Conservation (phyloP, 2,113 vertebrate species). For the Ascaphus truei region DNA sequence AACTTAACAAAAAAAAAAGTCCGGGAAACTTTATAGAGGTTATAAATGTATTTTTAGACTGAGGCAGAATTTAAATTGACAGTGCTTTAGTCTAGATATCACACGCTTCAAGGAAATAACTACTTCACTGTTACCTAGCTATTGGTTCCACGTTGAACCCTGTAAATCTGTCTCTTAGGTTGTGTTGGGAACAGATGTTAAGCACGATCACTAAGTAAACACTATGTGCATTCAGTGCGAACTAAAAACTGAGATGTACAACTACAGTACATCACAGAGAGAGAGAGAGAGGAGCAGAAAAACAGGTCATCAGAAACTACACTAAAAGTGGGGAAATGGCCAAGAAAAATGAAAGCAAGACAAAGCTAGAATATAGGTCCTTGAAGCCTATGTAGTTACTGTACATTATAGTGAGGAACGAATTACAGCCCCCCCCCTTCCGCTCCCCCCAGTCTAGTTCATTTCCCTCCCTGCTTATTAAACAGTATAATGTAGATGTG, state of each 20-base stretch:
- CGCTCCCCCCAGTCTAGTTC: too few relatives aligned
- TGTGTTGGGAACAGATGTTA: slow-evolving; percentile 21
- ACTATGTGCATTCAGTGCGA: background rate
- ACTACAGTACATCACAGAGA: background rate
- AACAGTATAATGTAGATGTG: too few relatives aligned
- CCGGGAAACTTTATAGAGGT: background rate
- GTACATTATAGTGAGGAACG: too few relatives aligned
- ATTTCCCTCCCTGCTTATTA: too few relatives aligned
- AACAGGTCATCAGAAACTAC: background rate
- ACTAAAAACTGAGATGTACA: background rate
- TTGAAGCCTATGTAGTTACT: too few relatives aligned
- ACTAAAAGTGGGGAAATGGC: too few relatives aligned
- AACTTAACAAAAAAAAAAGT: background rate
- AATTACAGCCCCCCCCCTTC: too few relatives aligned
- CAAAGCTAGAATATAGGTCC: too few relatives aligned
- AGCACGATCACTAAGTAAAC: slow-evolving; percentile 19
- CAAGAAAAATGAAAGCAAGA: too few relatives aligned
- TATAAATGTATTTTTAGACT: slow-evolving; percentile 4
- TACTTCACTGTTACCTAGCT: slow-evolving; percentile 10
- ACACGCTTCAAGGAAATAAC: background rate
- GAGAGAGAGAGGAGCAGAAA: background rate
- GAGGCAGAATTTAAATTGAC: background rate
- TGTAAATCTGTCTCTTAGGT: slow-evolving; percentile 12
- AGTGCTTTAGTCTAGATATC: background rate
- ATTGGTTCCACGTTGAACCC: background rate